Conservation (phyloP, 2,113 vertebrate species). For the Ammospiza nelsoni region DNA sequence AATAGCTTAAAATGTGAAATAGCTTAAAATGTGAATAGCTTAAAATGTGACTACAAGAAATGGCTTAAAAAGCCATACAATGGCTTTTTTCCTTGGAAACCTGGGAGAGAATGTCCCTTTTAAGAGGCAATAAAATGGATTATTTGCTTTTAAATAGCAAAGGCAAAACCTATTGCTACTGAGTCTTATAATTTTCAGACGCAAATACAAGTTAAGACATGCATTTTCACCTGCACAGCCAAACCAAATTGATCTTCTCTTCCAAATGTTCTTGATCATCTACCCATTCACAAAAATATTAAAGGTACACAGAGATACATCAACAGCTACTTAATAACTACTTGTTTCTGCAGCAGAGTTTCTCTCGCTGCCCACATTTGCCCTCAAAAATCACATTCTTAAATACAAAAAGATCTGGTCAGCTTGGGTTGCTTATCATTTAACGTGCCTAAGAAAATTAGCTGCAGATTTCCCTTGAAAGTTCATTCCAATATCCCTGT, state of each 20-base stretch:
- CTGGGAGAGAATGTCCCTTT: not conserved
- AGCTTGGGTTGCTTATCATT: not conserved
- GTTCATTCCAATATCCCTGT: not conserved
- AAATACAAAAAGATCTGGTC: not conserved
- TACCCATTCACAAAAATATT: not conserved
- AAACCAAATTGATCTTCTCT: not conserved
- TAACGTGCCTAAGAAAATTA: not conserved
- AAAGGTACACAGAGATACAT: not conserved
- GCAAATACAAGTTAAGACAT: not conserved
- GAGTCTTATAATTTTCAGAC: not conserved
- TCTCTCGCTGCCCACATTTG: not conserved
- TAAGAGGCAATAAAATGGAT: not conserved
- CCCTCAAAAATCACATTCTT: not conserved
- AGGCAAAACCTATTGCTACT: not conserved
- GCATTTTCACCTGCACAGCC: not conserved
- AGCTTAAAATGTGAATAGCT: not conserved
- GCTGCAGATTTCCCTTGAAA: not conserved
- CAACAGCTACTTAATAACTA: not conserved
- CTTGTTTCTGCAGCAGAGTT: not conserved
- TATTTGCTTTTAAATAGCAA: not conserved
- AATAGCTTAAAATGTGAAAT: not conserved
- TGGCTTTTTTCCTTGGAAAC: constrained; percentile 7
- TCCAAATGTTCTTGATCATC: not conserved
- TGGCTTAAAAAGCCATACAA: not conserved
- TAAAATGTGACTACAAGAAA: not conserved